Conservation (phyloP, 2,888 invertebrate genomes). For the Meliscaeva auricollis region DNA sequence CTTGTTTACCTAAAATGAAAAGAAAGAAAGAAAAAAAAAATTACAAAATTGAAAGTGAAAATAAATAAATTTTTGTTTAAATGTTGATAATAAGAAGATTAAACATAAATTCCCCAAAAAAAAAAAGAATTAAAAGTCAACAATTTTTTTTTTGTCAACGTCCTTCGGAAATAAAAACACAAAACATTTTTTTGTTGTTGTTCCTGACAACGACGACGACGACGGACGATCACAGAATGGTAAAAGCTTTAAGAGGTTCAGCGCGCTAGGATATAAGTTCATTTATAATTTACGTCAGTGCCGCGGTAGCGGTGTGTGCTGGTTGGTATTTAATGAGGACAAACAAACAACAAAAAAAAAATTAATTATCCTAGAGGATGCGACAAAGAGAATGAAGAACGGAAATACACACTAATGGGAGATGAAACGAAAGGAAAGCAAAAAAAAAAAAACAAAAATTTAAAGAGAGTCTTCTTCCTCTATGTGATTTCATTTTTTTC, state of each 20-base stretch:
- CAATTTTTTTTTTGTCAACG: neutral
- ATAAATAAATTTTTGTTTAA: slow-evolving; percentile 8
- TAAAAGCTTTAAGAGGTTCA: neutral
- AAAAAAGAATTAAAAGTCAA: slow-evolving; percentile 20
- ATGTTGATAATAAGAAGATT: slow-evolving; percentile 7
- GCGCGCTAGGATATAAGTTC: neutral
- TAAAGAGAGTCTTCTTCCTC: slow-evolving; percentile 13
- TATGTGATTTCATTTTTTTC: neutral
- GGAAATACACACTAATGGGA: neutral
- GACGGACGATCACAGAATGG: neutral
- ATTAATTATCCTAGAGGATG: slow-evolving; percentile 38
- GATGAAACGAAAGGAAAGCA: neutral
- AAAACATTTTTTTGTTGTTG: neutral
- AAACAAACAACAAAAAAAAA: slow-evolving; percentile 8
- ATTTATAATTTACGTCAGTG: slow-evolving; percentile 44
- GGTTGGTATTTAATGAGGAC: slow-evolving; percentile 15
- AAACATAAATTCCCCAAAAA: neutral
- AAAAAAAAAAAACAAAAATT: neutral
- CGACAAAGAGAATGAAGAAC: neutral
- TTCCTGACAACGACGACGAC: neutral
- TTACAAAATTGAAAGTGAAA: neutral
- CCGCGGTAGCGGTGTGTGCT: neutral
- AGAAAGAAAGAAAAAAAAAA: neutral
- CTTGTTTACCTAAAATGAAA: slow-evolving; percentile 65
- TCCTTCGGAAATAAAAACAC: slow-evolving; percentile 7